Base-by-base conservation (phyloP, 2,113 vertebrate species). In the Damaliscus lunatus region DNA sequence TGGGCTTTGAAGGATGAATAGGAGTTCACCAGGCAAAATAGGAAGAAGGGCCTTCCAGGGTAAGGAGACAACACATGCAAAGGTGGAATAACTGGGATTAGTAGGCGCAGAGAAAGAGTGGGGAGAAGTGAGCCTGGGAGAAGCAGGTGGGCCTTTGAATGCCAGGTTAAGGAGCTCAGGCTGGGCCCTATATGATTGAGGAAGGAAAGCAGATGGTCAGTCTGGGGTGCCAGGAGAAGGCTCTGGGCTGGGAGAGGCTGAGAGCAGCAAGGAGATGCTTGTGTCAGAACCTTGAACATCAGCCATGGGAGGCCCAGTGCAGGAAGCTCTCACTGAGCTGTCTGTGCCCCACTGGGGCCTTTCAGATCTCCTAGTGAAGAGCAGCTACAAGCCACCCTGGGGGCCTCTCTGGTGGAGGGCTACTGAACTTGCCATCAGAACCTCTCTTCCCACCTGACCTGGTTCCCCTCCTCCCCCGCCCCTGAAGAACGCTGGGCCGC, bases 1-100 rank as follows among this genome's bases (percentile, higher is more conserved):
- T 88, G 74, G 88, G 74, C 74, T 95, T 94, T 96, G 93, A 85
- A 50, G 52, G 81, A 88, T 86, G 40, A 90, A 12, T 77, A 93
- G 46, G 92, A 96, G 43, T 60, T 82, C 25, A 17, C 33, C 77
- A 86, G 19, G 23, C 10, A 77, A 80, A 85, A 67, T 29, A 17
- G 57, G 36, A 88, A 36, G 19, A 71, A 92, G 33, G 16, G 7
- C 29, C 15, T 77, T 78, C 71, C 90, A 53, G 46, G 23, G 5
- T 43, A 3, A 86, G 71, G 52, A 50, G 40, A 15, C 16, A 93
- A 46, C 33, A 88, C 2, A 29, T 19, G 0, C 23, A 62, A 50
- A 81, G 16, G 8, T 16, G 1, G 4, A 12, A 29, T n/a, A 48
- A 0, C 64, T 53, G 25, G 16, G 60, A 36, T 13, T 43, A 74